Evolutionary conservation across 92 coral and sea anemone genomes (phyloP).

Genomic region (Ricordea florida): DNA sequence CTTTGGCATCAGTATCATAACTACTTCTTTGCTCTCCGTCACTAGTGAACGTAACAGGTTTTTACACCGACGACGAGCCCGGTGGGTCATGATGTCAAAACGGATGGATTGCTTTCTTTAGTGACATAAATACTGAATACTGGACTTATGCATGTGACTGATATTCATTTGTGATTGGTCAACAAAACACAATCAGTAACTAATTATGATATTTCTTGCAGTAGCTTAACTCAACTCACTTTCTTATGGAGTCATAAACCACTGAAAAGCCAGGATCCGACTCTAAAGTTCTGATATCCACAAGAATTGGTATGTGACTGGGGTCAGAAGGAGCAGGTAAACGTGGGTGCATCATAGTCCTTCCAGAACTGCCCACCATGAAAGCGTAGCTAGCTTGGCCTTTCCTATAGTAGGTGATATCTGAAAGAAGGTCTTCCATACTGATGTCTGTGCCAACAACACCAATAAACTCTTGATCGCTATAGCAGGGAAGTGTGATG

Average conservation of each 20-base stretch:
- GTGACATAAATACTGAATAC: no score
- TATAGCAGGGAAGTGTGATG: slow-evolving; percentile 60
- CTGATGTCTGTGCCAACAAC: slow-evolving; percentile 65
- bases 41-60: no score
- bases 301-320: slow-evolving; percentile 38
- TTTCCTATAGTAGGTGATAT: slow-evolving; percentile 56
- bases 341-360: slow-evolving; percentile 70
- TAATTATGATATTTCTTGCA: background rate
- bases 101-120: no score
- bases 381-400: slow-evolving; percentile 71
- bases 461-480: slow-evolving; percentile 57
- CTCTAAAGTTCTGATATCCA: slow-evolving; percentile 58
- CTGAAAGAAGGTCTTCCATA: slow-evolving; percentile 59
- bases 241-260: slow-evolving; percentile 49
- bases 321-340: slow-evolving; percentile 59
- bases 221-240: background rate
- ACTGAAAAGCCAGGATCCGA: slow-evolving; percentile 19
- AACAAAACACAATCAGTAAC: no score
- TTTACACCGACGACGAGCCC: no score
- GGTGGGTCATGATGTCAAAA: no score
- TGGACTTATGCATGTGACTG: no score
- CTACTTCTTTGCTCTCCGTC: no score
- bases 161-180: no score
- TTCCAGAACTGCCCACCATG: slow-evolving; percentile 55
- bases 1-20: no score